Percentiles rank a stretch among this genome's conserved stretches.
These are phyloP conservation scores for Saccostrea echinata DNA, from an alignment of 1,140 invertebrate species.

Conservation along the genomic window DNA sequence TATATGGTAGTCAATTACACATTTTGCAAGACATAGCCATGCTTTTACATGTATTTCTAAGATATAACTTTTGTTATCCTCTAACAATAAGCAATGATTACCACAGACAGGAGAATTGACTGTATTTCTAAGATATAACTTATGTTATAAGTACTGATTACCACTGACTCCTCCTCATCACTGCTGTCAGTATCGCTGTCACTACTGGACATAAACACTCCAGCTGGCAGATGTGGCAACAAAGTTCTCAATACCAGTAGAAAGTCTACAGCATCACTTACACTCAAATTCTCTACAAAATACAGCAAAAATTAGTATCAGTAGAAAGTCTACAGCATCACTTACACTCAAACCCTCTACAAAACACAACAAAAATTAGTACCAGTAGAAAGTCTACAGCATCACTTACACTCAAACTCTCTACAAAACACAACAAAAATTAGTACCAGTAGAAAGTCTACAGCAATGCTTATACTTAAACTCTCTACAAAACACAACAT, in stretches of 20 bases:
- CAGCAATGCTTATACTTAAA: constrained; percentile 43
- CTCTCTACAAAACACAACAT: constrained; percentile 47
- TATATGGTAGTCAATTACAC: too few species aligned
- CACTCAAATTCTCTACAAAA: constrained; percentile 53
- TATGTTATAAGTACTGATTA: too few species aligned
- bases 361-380: constrained; percentile 41
- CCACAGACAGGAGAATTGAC: too few species aligned
- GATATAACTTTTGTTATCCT: too few species aligned
- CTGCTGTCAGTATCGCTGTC: constrained; percentile 63
- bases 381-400: constrained; percentile 49
- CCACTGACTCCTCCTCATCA: constrained; percentile 56
- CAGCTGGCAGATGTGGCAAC: constrained; percentile 45
- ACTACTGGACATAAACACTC: constrained; percentile 5
- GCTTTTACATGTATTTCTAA: too few species aligned
- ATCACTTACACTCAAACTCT: constrained; percentile 51
- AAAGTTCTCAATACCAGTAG: constrained; percentile 53
- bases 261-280: constrained; percentile 49
- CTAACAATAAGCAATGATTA: too few species aligned
- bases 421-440: constrained; percentile 45
- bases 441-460: constrained; percentile 51
- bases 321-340: constrained; percentile 49
- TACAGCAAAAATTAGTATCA: constrained; percentile 41
- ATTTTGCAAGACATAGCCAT: too few species aligned
- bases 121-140: too few species aligned
- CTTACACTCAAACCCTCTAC: constrained; percentile 52